phyloP scores from a whole-genome alignment of 37 sponge, comb jelly and placozoan species.

The Beroe ovata region DNA sequence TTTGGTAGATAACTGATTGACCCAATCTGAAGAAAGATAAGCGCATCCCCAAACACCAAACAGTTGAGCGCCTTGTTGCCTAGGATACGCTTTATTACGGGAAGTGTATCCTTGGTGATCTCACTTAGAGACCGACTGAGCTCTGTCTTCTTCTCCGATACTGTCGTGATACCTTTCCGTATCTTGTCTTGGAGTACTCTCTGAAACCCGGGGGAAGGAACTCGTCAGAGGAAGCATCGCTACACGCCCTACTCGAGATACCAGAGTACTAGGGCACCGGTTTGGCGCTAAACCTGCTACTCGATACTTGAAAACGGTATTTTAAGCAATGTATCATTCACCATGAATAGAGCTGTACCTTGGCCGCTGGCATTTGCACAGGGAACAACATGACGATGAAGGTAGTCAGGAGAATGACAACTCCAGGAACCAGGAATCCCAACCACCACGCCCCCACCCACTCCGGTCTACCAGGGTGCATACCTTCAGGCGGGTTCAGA shows the following conservation, averaged over 20 bases:
- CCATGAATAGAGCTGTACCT: too few relatives aligned
- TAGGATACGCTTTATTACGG: conserved; percentile 3
- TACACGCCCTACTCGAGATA: too few relatives aligned
- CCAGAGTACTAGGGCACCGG: too few relatives aligned
- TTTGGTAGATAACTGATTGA: conserved; percentile 38
- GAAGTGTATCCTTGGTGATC: conserved; percentile 22
- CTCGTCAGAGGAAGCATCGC: too few relatives aligned
- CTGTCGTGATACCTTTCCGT: conserved; percentile 17
- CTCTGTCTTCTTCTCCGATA: conserved; percentile 4
- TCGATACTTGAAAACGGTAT: too few relatives aligned
- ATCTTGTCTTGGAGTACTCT: conserved; percentile 1
- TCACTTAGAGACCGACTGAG: not conserved
- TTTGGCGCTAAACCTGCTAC: too few relatives aligned
- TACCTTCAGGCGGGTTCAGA: conserved; percentile 49
- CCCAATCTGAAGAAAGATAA: conserved; percentile 28
- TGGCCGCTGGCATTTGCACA: conserved; percentile 31
- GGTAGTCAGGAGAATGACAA: not conserved
- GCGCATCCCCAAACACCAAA: conserved; percentile 29
- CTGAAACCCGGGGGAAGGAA: too few relatives aligned
- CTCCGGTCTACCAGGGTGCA: conserved; percentile 29
- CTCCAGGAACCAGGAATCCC: conserved; percentile 29
- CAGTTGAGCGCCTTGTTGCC: conserved; percentile 8
- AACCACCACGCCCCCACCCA: conserved; percentile 60
- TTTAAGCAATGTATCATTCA: too few relatives aligned
- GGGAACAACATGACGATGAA: conserved; percentile 52